Percentiles rank a stretch among this genome's conserved stretches.
phyloP scores from a whole-genome alignment of 2,113 vertebrate genomes.

The Myotis brandtii region DNA sequence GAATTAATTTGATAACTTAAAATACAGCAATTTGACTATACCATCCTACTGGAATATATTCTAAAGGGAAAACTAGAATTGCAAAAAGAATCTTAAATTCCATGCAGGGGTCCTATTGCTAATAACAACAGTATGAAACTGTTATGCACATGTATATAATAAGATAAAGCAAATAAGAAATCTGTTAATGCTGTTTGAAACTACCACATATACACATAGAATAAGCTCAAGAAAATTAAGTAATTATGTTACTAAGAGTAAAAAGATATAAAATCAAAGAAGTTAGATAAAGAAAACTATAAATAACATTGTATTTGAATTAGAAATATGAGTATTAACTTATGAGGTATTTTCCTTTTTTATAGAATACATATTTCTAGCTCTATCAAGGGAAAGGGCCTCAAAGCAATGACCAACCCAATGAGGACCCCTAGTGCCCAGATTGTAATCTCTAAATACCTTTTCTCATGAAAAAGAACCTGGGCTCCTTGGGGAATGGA shows the following conservation, averaged over 20 bases:
- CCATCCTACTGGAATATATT: neutral
- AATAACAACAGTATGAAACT: constrained; percentile 14
- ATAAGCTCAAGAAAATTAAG: neutral
- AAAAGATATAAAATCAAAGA: constrained; percentile 45
- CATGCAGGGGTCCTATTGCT: neutral
- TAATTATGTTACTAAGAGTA: neutral
- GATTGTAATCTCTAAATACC: neutral
- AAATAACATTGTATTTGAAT: neutral
- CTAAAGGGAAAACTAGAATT: constrained; percentile 28
- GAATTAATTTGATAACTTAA: constrained; percentile 21
- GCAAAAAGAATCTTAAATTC: constrained; percentile 35
- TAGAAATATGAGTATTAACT: constrained; percentile 26
- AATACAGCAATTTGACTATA: neutral
- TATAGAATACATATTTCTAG: neutral
- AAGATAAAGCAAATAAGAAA: neutral
- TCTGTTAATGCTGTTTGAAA: constrained; percentile 23
- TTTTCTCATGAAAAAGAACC: neutral
- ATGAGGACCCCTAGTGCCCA: constrained; percentile 42
- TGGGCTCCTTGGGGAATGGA: neutral
- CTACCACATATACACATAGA: neutral
- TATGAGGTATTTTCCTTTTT: neutral
- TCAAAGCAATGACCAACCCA: neutral
- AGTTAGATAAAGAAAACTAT: neutral
- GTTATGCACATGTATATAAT: neutral
- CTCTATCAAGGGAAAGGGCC: neutral